Evolutionary conservation across 1,140 invertebrate genomes (phyloP), one percentile per base, ranked within the genome.

Genomic region (Diabrotica undecimpunctata): DNA sequence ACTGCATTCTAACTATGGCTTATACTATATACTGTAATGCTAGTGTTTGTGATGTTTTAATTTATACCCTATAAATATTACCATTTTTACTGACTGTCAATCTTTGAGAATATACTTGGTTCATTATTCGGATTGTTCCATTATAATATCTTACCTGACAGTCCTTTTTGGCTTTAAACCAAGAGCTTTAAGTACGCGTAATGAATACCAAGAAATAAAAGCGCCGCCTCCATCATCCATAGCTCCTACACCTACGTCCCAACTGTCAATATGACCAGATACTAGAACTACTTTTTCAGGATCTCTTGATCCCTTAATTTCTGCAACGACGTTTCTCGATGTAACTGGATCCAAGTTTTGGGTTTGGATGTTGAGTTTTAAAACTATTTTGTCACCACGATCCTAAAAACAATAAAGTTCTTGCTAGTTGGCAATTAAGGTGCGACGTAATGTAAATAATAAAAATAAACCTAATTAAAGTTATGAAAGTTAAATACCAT

Each of bases 151-250:
- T 25, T 72, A 84, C 84, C 83, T 78, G 65, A 90, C 75, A 5
- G 93, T 95, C 73, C 92, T 81, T 77, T 83, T 87, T n/a, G 92
- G 86, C 65, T 77, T 81, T 9, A 93, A 78, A 61, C 85, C 83
- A 0, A 95, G 79, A 12, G 82, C 78, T 74, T 88, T 88, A 7
- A 95, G 74, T 41, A 92, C 78, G 8, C 85, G 83, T 7, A 92
- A 81, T 50, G 88, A 86, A 61, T 86, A 85, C 88, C 89, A 92
- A 5, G 90, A 91, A 61, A 93, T 87, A 66, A 94, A 90, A 51
- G 87, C 83, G 52, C 92, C 93, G 69, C 87, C 89, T 51, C 90
- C 93, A 75, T 95, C 92, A 76, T 95, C 93, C 89, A 94, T 89
- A 0, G 91, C 92, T 10, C 92, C 93, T 75, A 89, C 83, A 10